Percentiles rank a stretch among this genome's conserved stretches.
Evolutionary conservation across 2,797 vertebrate species (phyloP).

Genomic region (Urophycis tenuis): DNA sequence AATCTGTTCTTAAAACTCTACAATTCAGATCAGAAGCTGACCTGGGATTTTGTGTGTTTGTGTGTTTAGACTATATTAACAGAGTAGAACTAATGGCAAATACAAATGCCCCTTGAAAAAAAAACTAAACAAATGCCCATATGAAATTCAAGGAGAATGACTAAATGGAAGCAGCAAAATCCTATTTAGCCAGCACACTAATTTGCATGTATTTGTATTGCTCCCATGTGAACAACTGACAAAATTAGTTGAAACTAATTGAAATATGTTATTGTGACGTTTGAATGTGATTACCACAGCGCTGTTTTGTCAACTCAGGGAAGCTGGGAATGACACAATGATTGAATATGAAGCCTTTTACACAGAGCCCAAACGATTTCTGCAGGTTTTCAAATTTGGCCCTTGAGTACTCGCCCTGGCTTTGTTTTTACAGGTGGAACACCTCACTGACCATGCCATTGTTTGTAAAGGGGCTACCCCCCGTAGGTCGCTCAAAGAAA

Average conservation of each 20-base stretch:
- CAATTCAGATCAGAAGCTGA: neutral
- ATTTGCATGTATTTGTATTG: neutral
- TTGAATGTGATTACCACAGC: no score
- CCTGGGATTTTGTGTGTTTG: neutral
- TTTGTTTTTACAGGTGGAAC: no score
- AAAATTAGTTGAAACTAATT: neutral
- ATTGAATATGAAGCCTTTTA: neutral
- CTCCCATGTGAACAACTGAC: neutral
- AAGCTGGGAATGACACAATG: neutral
- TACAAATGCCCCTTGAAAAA: neutral
- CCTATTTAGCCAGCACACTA: neutral
- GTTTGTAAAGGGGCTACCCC: no score
- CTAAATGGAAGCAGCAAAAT: neutral
- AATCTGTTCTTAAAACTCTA: neutral
- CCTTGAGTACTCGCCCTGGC: neutral
- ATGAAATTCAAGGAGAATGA: neutral
- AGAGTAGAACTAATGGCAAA: neutral
- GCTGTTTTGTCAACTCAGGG: no score
- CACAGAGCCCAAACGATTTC: neutral
- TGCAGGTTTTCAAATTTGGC: no score
- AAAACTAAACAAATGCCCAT: neutral
- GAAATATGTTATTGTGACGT: no score
- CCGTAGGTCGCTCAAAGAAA: no score
- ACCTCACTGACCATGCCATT: no score
- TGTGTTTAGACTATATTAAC: neutral